Base-by-base conservation (phyloP, 2,113 vertebrate genomes). In the Plectropomus leopardus region DNA sequence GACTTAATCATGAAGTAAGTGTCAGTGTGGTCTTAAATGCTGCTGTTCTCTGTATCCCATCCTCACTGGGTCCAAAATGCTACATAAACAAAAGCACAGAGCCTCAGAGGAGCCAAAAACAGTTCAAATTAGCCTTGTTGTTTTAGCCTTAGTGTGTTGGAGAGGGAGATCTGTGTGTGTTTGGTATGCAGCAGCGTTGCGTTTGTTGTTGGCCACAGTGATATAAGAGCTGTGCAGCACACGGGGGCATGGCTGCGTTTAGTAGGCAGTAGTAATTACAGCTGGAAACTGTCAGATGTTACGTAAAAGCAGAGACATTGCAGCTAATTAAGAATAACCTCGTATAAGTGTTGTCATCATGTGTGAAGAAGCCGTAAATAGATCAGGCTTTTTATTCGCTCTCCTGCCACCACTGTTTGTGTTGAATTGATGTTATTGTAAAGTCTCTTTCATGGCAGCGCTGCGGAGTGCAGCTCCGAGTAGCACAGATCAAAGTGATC, bases 351-450 rank as follows among this genome's bases (percentile, higher is more conserved):
- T 73, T 67, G 60, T 84, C 86, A 75, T 83, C 28, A 8, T 42
- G n/a, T 13, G 50, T 67, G 58, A 58, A 78, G 51, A 42, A 60
- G 67, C 78, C 63, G 70, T 85, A 88, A 85, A 80, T 75, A 80
- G 68, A 76, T 57, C 26, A 0, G 48, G 68, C 53, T 64, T 79
- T 66, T 70, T 67, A 57, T 71, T 69, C 45, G 19, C 70, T 74
- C 57, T 67, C 26, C 68, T 82, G 84, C 65, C 76, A 21, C 67
- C 36, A 6, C 67, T 83, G 78, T 85, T 85, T 86, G 85, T 61
- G 65, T 63, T 78, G 73, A 86, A 87, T 82, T 19, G 86, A 92
- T 92, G 86, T 90, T 40, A 90, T 92, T 92, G 82, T 79, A 71
- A 87, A 89, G 80, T 90, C 82, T 91, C 87, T 92, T 86, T 90